phyloP scores from a whole-genome alignment of 1,140 invertebrate genomes.

The Leucophenga varia region DNA sequence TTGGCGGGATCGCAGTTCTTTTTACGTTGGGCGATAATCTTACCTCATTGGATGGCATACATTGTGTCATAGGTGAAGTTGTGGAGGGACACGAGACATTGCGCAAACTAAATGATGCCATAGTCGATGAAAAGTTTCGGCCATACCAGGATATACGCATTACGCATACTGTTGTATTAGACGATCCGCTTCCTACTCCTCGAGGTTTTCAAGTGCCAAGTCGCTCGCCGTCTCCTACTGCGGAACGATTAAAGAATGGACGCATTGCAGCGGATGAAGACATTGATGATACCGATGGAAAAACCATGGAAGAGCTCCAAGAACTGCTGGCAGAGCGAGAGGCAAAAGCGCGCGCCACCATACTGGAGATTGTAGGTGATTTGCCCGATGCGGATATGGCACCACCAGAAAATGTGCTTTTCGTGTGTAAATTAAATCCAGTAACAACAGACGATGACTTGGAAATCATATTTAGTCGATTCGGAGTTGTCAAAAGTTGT shows the following conservation, averaged over 20 bases:
- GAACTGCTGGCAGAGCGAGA: conserved; percentile 90
- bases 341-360: conserved; percentile 93
- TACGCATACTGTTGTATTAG: conserved; percentile 93
- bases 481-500: conserved; percentile 92
- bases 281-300: conserved; percentile 88
- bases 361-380: conserved; percentile 98
- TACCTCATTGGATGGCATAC: conserved; percentile 88
- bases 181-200: conserved; percentile 95
- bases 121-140: conserved; percentile 86
- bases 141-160: conserved; percentile 97
- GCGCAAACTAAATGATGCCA: conserved; percentile 87
- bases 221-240: conserved; percentile 83
- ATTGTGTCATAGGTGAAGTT: conserved; percentile 97
- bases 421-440: conserved; percentile 99
- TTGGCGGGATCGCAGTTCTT: conserved; percentile 98
- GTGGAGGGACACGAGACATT: conserved; percentile 88
- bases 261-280: conserved; percentile 93
- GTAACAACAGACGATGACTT: conserved; percentile 97
- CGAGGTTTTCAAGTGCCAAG: conserved; percentile 73
- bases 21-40: conserved; percentile 88
- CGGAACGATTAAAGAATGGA: conserved; percentile 77
- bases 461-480: conserved; percentile 96
- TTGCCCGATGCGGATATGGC: conserved; percentile 95
- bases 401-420: conserved; percentile 98
- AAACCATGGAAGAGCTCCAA: conserved; percentile 78